Base-by-base conservation (phyloP, 1,140 invertebrate species). In the Megalopta genalis region DNA sequence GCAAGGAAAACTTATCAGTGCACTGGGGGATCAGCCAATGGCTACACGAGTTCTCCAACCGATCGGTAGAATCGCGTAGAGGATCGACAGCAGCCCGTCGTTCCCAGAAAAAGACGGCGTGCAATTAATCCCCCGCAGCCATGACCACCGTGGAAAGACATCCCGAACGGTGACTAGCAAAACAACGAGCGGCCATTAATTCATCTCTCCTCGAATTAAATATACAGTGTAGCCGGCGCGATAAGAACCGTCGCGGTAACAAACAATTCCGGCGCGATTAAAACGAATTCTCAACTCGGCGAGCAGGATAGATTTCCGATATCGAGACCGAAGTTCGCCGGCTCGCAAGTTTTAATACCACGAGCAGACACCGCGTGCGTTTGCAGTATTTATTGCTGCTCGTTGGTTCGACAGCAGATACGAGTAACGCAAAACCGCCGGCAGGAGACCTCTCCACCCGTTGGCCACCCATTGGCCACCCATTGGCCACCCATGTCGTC, bases 381-480 rank as follows among this genome's bases (percentile, higher is more conserved):
- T 74, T 23, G 39, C 70, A 32, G 76, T 83, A 83, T 83, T 83
- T 83, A 83, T 83, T 37, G 67, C 37, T 39, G 78, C 25, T 62
- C n/a, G 21, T 54, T n/a, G 78, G 25, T 81, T 70, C 81, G 72
- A 69, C 27, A 74, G 42, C 60, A 52, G 62, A 74, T 74, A 62
- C 23, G 60, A 60, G 46, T 16, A 62, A 71, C 63, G 54, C 78
- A 71, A 57, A 70, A 83, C 79, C 78, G 72, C 72, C 67, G 66
- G 72, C 81, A 62, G 12, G 66, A 14, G 12, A 52, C 49, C 49
- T 14, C 32, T 32, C 32, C 32, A 4, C 32, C 49, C 67, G 70
- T 14, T 14, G 14, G 42, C 10, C 42, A 10, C 42, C 42, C 10
- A 2, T 14, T 32, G 32, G 32, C 32, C 32, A 32, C 16, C 49